Evolutionary conservation across 2,797 vertebrate genomes (phyloP), one percentile per base, ranked within the genome.

Genomic region (Chelon auratus): DNA sequence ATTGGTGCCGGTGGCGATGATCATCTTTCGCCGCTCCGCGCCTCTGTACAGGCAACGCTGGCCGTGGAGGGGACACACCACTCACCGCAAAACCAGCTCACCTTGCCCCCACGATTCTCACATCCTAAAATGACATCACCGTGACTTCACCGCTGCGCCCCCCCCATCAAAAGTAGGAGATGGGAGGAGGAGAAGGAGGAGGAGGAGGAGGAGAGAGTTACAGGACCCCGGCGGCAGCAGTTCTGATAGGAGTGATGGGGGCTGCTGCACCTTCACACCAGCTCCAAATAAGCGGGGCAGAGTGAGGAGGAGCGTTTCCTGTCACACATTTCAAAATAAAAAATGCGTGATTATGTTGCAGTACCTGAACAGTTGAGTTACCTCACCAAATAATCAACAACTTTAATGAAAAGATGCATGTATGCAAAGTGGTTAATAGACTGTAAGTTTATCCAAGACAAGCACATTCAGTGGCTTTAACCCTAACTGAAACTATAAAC

Each of bases 11-110:
- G 84, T 91, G 91, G 87, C 91, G 93, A 94, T 94, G 95, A 97
- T 94, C 96, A 98, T 97, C 96, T 96, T 97, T 96, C 93, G 93
- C 90, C 84, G 93, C 89, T 95, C 93, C 90, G 89, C 89, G 88
- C 89, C 91, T 93, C 90, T 91, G 66, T 62, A 66, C 82, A 87
- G 92, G 88, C 89, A 89, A 89, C 75, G 91, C 90, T 86, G 93
- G 90, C 90, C 81, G 90, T 91, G 91, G 91, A 91, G 88, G 86
- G 86, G 80, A 85, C 82, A 89, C 92, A 89, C 92, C 90, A 90
- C 93, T 93, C 89, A 90, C 89, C 80, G 87, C 86, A 80, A 91
- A 83, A 90, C 84, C 88, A 92, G 87, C 88, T 92, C 91, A 93
- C 94, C 92, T 93, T 91, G 91, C 70, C 86, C 85, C 83, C 72